Evolutionary conservation across 2,113 vertebrate genomes (phyloP), one percentile per base, ranked within the genome.

Genomic region (Takifugu bimaculatus): DNA sequence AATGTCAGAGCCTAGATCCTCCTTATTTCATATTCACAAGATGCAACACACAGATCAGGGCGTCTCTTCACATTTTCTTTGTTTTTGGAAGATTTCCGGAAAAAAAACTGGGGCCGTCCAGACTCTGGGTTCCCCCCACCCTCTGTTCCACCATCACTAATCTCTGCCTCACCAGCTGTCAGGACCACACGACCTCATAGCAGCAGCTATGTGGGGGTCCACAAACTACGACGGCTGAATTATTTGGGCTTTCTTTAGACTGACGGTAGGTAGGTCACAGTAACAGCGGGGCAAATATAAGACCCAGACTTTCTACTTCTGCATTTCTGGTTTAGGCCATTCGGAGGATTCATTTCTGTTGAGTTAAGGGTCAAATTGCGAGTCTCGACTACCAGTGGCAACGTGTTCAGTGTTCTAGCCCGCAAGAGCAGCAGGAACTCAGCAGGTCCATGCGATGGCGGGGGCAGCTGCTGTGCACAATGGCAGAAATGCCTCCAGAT

Each of bases 131-230:
- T 59, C 60, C 72, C 78, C 54, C 63, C 68, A 72, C 77, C 44
- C 81, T 58, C 78, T 54, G 54, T 63, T 63, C 66, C 70, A 79
- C 39, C 72, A 62, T 63, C 70, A 63, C 75, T 86, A 88, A 87
- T 87, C 82, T 81, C 70, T 79, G 78, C 67, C 70, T 77, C 70
- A 79, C 78, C 88, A 89, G 86, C 86, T 89, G 88, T 87, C 82
- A 62, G 77, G 74, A 80, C 79, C 82, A 83, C 78, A 84, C 75
- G 75, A 80, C 73, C 72, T 59, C 54, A 44, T 68, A 72, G 55
- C 61, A 68, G 43, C 61, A 74, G 63, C 63, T 58, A 73, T 3
- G n/a, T 56, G 57, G 50, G 44, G 57, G 59, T 52, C 68, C 60
- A 65, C 53, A 26, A 60, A 65, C 67, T 52, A 68, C 65, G 60